Base-by-base conservation (phyloP, 1,140 invertebrate species). In the Ectropis grisescens region DNA sequence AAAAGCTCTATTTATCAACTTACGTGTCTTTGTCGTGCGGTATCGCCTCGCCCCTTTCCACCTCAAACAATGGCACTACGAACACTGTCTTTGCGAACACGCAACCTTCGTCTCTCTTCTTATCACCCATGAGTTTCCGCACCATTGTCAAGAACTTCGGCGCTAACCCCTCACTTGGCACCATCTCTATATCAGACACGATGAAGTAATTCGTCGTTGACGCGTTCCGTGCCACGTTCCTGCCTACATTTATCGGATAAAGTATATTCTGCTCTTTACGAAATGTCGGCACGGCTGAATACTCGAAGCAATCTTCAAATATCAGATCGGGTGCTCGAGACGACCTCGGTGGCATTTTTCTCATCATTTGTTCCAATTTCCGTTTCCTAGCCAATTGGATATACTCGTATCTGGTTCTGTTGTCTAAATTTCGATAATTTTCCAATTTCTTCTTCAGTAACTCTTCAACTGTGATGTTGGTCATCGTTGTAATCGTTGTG, bases 221-320 rank as follows among this genome's bases (percentile, higher is more conserved):
- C 9, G 85, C 82, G 26, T 75, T 82, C 38, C 89, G 82, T 0
- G 90, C 90, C 1, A 87, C 86, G 46, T 91, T 92, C 48, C 91
- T 84, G 1, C 85, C 90, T 0, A 92, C 89, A 51, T 93, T 93
- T 41, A 93, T 89, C 0, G 91, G 91, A 76, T 93, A 93, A 9
- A 85, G 78, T 51, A 91, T 75, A 13, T 66, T 67, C 13, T 84
- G 68, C 5, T 67, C 53, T 15, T 75, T 82, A 37, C 87, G 82
- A 42, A 83, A 87, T 0, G 87, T 87, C 2, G 57, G 51, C 8
- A 74, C 48, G 13, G 66, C 48, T 12, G 58, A 61, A 13, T 50
- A 43, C 4, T 82, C 68, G n/a, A 64, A 69, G 51, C 74, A 80
- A 43, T 76, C 81, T 10, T 50, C 41, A 27, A 83, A 79, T 24